phyloP scores from a whole-genome alignment of 1,140 invertebrate species.

The Drosophila subpulchrella region DNA sequence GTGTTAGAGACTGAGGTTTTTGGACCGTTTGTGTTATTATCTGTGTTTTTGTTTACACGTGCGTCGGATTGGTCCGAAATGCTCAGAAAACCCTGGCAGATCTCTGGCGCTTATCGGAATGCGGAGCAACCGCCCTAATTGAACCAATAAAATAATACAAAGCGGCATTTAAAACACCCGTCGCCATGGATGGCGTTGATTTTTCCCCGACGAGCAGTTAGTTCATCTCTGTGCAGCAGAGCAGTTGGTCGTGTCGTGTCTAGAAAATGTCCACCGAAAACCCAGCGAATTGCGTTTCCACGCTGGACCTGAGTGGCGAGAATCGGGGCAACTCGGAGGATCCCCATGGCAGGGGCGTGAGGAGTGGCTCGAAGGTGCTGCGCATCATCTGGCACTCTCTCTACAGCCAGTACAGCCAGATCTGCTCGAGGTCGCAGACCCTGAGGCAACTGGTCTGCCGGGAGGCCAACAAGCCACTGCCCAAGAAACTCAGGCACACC shows the following conservation, averaged over 20 bases:
- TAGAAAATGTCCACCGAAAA: conserved; percentile 49
- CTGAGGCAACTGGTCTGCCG: conserved; percentile 69
- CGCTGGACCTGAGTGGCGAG: conserved; percentile 59
- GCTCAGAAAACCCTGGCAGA: conserved; percentile 24
- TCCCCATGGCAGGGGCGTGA: conserved; percentile 20
- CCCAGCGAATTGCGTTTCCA: conserved; percentile 55
- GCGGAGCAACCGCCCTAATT: conserved; percentile 64
- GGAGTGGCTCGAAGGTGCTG: conserved; percentile 67
- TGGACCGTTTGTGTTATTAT: conserved; percentile 2
- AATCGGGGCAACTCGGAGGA: conserved; percentile 4
- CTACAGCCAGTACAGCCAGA: conserved; percentile 68
- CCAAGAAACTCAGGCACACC: conserved; percentile 73
- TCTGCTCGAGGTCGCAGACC: conserved; percentile 63
- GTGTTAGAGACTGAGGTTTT: conserved; percentile 14
- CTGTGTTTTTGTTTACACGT: conserved; percentile 56
- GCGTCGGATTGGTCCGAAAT: conserved; percentile 29
- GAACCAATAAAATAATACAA: conserved; percentile 79
- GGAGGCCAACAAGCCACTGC: conserved; percentile 76
- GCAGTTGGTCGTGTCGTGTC: conserved; percentile 47
- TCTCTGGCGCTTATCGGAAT: conserved; percentile 55
- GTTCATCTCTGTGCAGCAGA: conserved; percentile 64
- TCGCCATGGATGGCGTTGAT: conserved; percentile 53
- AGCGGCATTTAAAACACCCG: conserved; percentile 70
- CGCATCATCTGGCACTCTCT: conserved; percentile 76
- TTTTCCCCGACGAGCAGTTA: conserved; percentile 62